These are phyloP conservation scores for Anniella stebbinsi DNA, from an alignment of 2,797 vertebrate species.

Conservation along the genomic window DNA sequence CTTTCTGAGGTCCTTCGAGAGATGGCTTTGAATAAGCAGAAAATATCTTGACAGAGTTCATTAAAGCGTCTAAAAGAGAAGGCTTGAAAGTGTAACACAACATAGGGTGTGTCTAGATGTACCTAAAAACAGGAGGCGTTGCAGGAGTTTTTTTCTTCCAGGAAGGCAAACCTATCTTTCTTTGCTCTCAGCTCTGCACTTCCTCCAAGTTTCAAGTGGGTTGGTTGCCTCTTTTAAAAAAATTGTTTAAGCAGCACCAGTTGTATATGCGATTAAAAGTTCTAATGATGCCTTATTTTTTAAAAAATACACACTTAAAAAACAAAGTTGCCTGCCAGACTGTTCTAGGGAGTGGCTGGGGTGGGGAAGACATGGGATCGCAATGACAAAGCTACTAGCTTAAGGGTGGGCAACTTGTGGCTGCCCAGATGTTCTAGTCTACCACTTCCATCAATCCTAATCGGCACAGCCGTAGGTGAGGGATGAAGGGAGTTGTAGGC, in stretches of 20 bases:
- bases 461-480: too few species aligned
- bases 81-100: conserved; percentile 29
- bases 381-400: background rate
- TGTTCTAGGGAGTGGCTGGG: too few species aligned
- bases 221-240: background rate
- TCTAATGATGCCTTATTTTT: background rate
- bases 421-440: too few species aligned
- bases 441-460: too few species aligned
- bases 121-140: background rate
- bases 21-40: conserved; percentile 45
- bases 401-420: too few species aligned
- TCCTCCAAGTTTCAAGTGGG: background rate
- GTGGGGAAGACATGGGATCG: background rate
- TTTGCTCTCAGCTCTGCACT: background rate
- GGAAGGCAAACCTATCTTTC: too few species aligned
- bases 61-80: background rate
- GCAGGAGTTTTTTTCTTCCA: too few species aligned
- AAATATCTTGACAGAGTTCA: conserved; percentile 44
- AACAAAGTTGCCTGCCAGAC: too few species aligned
- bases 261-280: background rate
- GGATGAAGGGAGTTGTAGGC: too few species aligned
- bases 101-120: background rate
- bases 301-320: background rate
- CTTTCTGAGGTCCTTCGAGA: conserved; percentile 56
- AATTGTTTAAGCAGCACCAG: background rate